Base-by-base conservation (phyloP, 2,797 vertebrate genomes). In the Pachyuromys duprasi region DNA sequence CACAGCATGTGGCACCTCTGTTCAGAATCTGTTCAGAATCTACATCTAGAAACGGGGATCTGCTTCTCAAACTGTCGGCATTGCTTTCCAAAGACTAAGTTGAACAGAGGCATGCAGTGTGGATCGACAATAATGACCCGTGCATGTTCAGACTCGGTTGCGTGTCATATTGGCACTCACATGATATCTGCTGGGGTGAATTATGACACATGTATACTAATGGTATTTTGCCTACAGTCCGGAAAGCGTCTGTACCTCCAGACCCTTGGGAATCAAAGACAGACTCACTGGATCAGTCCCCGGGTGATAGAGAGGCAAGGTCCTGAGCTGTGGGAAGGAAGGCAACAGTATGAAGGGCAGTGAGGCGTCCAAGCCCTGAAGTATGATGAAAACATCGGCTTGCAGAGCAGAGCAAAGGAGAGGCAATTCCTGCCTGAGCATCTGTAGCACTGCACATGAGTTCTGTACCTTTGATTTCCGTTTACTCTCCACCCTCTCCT, bases 201-300 rank as follows among this genome's bases (percentile, higher is more conserved):
- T 96, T 95, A 93, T 86, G 93, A 95, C 95, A 95, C 57, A 9
- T 75, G 89, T 63, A 62, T 93, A 60, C 26, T 3, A 75, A 72
- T 74, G 83, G 87, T 82, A 94, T 96, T 96, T 96, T 79, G 89
- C 96, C 90, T 72, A 67, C 22, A 92, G 84, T 90, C 60, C 86
- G 95, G 89, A 92, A 96, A 86, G 45, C 22, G 57, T 57, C 87
- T 69, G 62, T 18, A 9, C 20, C 67, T 86, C 81, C 80, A 91
- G 26, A 84, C 8, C 5, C 81, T 79, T 60, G 26, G 45, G 28
- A 96, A 82, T 72, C 86, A 93, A 91, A 95, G 75, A 86, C 14
- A 72, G 33, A 75, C 14, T 70, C 60, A 53, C 0, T 36, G n/a
- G 24, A 31, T 78, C 33, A 87, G 53, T 55, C 45, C 81, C 5